Base-by-base conservation (phyloP, 2,113 vertebrate species). In the Parus major region DNA sequence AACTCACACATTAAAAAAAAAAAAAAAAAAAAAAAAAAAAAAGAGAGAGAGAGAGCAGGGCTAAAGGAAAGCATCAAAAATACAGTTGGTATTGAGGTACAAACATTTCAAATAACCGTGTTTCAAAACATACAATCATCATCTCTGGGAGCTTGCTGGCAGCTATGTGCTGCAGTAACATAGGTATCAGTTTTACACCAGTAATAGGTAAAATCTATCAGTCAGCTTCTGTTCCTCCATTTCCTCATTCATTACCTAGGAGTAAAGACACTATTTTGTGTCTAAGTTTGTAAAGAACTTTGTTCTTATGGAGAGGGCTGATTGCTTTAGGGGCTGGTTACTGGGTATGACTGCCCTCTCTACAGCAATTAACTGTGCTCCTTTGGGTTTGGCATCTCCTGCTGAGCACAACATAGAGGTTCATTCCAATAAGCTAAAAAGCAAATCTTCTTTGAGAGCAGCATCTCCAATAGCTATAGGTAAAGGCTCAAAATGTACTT, bases 11-110 rank as follows among this genome's bases (percentile, higher is more conserved):
- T 25, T 60, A 12, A 29, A 14, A 66, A 56, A 55, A 53, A 47
- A 23, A 36, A 27, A 55, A 42, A 2, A n/a, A n/a, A 12, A 29
- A 14, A 66, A 56, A 55, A 53, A 47, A 23, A 36, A 27, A 55
- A 42, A 2, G n/a, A n/a, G n/a, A n/a, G n/a, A n/a, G n/a, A 52
- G 8, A 9, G 7, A 47, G 21, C 0, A 8, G 4, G 8, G 46
- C 56, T n/a, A 63, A 86, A 57, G 25, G 11, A 61, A 80, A 60
- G 21, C 6, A 35, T 65, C 35, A 75, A 5, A 27, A 71, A 20
- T 55, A 18, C 18, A 44, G 5, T 4, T 57, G 31, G 17, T 13
- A 88, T 25, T 57, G 57, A 47, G 19, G 36, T 36, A 44, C 3
- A 47, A 72, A 50, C 5, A 2, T 76, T 82, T 69, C 39, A 72